Percentiles rank a stretch among this genome's conserved stretches.
Conservation (phyloP, 1,140 invertebrate genomes). For the Gonatopus flavifemur region DNA sequence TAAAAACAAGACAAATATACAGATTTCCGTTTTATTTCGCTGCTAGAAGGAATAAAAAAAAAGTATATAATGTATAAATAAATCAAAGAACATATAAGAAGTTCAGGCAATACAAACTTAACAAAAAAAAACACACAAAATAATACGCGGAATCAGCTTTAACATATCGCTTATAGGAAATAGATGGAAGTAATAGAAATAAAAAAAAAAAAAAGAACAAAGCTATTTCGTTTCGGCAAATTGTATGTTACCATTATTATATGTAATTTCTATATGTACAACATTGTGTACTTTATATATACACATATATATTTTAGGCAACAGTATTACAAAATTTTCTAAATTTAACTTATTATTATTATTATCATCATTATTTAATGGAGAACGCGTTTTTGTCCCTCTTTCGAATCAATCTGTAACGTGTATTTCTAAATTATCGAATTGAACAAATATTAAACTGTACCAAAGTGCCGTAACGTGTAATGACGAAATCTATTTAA, state of each 20-base stretch:
- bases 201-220: constrained; percentile 8
- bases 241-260: constrained; percentile 25
- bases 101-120: too few species aligned
- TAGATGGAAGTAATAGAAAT: background rate
- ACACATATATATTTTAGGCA: constrained; percentile 13
- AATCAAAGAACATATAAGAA: constrained; percentile 19
- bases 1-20: constrained; percentile 10
- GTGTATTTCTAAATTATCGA: constrained; percentile 11
- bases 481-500: constrained; percentile 22
- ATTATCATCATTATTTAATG: too few species aligned
- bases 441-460: constrained; percentile 25
- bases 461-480: constrained; percentile 37
- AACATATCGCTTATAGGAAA: constrained; percentile 22
- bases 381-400: too few species aligned
- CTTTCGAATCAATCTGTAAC: too few species aligned
- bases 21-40: constrained; percentile 18
- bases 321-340: constrained; percentile 17
- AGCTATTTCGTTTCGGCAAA: constrained; percentile 4
- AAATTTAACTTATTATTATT: constrained; percentile 15
- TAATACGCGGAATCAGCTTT: constrained; percentile 14
- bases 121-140: too few species aligned
- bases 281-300: constrained; percentile 13
- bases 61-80: constrained; percentile 18
- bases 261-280: constrained; percentile 17
- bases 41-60: constrained; percentile 29